Evolutionary conservation across 2,888 invertebrate genomes (phyloP).

Genomic region (Dryadula phaetusa): DNA sequence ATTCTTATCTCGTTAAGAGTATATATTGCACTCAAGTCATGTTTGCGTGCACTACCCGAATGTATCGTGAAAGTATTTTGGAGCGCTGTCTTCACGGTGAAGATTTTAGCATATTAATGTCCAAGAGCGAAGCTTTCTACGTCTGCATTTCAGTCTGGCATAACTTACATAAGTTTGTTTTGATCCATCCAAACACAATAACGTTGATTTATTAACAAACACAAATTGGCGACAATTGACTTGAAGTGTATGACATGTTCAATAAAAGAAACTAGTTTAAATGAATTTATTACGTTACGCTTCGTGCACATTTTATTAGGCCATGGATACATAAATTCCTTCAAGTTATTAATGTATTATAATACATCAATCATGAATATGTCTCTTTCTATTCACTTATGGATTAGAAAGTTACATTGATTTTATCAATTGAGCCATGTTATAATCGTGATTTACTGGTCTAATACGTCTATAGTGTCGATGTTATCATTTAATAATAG

Average conservation of each 20-base stretch:
- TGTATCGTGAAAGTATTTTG: slow-evolving; percentile 81
- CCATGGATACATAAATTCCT: slow-evolving; percentile 13
- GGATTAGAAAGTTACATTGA: slow-evolving; percentile 73
- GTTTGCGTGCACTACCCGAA: slow-evolving; percentile 72
- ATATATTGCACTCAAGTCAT: slow-evolving; percentile 64
- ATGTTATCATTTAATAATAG: slow-evolving; percentile 65
- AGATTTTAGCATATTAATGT: slow-evolving; percentile 80
- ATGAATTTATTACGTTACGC: slow-evolving; percentile 24
- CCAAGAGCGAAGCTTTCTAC: slow-evolving; percentile 73
- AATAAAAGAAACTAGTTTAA: slow-evolving; percentile 23
- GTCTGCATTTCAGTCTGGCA: slow-evolving; percentile 54
- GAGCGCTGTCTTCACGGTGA: slow-evolving; percentile 70
- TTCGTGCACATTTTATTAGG: slow-evolving; percentile 26
- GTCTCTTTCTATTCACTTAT: slow-evolving; percentile 42
- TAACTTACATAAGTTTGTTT: slow-evolving; percentile 54
- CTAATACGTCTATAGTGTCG: slow-evolving; percentile 54
- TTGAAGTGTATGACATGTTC: slow-evolving; percentile 15
- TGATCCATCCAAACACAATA: slow-evolving; percentile 12
- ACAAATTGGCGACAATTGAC: slow-evolving; percentile 17
- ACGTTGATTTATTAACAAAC: neutral
- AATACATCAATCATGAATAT: neutral
- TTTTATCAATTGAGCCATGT: slow-evolving; percentile 55
- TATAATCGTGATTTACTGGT: slow-evolving; percentile 53
- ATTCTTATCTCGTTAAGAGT: slow-evolving; percentile 55
- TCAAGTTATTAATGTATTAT: neutral